Conservation (phyloP, 2,797 vertebrate genomes). For the Denticeps clupeoides region DNA sequence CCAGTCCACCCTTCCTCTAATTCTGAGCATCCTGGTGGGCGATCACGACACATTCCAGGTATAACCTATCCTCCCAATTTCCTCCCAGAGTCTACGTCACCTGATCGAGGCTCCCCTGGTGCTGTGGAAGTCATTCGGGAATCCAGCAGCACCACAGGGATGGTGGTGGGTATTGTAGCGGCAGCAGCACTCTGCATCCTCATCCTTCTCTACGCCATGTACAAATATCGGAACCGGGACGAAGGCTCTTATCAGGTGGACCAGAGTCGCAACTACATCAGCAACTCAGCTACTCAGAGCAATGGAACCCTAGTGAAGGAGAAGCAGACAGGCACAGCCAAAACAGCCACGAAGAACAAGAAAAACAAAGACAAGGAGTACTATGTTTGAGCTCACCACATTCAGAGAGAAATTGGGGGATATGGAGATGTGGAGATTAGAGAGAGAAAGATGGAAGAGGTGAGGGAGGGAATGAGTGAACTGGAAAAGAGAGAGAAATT, state of each 20-base stretch:
- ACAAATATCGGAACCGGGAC: too few relatives aligned
- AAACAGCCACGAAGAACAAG: constrained; percentile 82
- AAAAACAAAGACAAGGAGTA: constrained; percentile 97
- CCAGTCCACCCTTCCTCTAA: constrained; percentile 63
- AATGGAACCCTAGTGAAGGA: constrained; percentile 83
- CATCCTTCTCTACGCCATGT: constrained; percentile 88
- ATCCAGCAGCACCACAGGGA: too few relatives aligned
- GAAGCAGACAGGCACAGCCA: constrained; percentile 70
- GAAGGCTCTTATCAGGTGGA: constrained; percentile 90
- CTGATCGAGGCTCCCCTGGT: constrained; percentile 72
- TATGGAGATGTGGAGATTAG: background rate
- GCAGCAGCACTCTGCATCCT: constrained; percentile 89
- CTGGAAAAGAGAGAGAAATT: constrained; percentile 25
- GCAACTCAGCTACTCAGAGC: constrained; percentile 80
- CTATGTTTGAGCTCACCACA: constrained; percentile 70
- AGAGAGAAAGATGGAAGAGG: constrained; percentile 7
- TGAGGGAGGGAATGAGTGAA: constrained; percentile 6
- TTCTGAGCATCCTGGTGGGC: constrained; percentile 51
- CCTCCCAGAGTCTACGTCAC: constrained; percentile 77
- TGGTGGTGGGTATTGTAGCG: too few relatives aligned
- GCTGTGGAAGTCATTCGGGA: constrained; percentile 83
- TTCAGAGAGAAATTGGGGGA: too few relatives aligned
- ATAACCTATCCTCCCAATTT: constrained; percentile 77
- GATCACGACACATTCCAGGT: constrained; percentile 58
- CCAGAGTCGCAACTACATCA: constrained; percentile 86